phyloP scores from a whole-genome alignment of 2,888 invertebrate genomes.

The Cinara cedri region DNA sequence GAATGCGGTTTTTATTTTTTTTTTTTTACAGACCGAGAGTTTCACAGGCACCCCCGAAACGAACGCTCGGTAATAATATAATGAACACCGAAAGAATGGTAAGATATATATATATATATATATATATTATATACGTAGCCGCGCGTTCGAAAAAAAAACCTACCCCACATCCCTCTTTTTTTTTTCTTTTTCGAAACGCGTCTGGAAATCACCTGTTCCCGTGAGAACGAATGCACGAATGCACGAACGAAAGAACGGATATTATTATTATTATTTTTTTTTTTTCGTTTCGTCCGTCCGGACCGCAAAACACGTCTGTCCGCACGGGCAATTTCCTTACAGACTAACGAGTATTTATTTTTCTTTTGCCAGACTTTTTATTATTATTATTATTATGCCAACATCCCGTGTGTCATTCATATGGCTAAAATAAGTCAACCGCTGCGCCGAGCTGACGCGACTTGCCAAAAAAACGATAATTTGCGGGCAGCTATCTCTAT shows the following conservation, averaged over 20 bases:
- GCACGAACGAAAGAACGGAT: background rate
- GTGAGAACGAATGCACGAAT: slow-evolving; percentile 40
- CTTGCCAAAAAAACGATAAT: no score
- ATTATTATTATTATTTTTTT: background rate
- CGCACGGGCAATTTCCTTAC: no score
- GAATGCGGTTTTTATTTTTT: slow-evolving; percentile 16
- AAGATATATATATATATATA: no score
- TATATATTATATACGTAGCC: no score
- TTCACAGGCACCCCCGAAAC: slow-evolving; percentile 40
- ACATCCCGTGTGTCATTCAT: no score
- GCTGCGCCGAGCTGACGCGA: no score
- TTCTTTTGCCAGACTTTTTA: no score
- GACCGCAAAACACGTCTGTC: no score
- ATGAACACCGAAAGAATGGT: slow-evolving; percentile 33
- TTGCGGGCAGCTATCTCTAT: no score
- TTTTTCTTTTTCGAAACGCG: background rate
- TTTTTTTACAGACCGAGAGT: background rate
- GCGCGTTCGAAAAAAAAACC: slow-evolving; percentile 25
- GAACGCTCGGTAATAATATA: slow-evolving; percentile 38
- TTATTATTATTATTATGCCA: no score
- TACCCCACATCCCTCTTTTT: slow-evolving; percentile 20
- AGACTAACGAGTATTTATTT: no score
- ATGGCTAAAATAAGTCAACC: no score
- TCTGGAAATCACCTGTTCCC: slow-evolving; percentile 51
- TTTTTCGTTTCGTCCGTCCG: background rate